Conservation (phyloP, 2,888 invertebrate species). For the Stegophylla sp. region DNA sequence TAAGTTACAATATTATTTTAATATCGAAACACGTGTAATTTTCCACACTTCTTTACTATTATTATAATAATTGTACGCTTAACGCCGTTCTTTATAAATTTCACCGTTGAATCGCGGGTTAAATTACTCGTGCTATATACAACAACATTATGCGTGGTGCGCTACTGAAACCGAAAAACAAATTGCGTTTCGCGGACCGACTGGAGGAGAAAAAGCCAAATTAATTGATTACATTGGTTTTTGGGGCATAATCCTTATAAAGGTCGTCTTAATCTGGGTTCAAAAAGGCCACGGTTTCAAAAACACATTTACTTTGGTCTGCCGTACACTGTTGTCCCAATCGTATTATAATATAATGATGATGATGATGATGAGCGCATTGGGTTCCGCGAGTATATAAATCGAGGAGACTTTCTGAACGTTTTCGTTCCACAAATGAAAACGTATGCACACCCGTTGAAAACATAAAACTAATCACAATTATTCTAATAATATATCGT, state of each 20-base stretch:
- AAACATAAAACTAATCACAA: neutral
- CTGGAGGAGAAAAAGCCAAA: slow-evolving; percentile 21
- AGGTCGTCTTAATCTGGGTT: slow-evolving; percentile 48
- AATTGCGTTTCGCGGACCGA: slow-evolving; percentile 12
- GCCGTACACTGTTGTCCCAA: neutral
- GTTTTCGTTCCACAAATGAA: neutral
- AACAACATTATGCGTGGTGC: too few species aligned
- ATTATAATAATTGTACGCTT: too few species aligned
- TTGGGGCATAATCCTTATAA: slow-evolving; percentile 50
- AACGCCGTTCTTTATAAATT: too few species aligned
- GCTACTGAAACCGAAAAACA: slow-evolving; percentile 23
- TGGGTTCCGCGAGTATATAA: neutral
- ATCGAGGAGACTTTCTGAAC: slow-evolving; percentile 1
- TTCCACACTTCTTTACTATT: too few species aligned
- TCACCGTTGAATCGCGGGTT: too few species aligned
- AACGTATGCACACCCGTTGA: neutral
- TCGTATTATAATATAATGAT: slow-evolving; percentile 14
- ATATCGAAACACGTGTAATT: too few species aligned
- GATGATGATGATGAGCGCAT: neutral
- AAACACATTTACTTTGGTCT: neutral
- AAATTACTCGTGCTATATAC: too few species aligned
- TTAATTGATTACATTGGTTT: slow-evolving; percentile 45
- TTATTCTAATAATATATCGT: too few species aligned
- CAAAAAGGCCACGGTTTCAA: slow-evolving; percentile 6
- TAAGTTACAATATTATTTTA: slow-evolving; percentile 69